Conservation (phyloP, 1,140 invertebrate genomes). For the Orchestia grillus region DNA sequence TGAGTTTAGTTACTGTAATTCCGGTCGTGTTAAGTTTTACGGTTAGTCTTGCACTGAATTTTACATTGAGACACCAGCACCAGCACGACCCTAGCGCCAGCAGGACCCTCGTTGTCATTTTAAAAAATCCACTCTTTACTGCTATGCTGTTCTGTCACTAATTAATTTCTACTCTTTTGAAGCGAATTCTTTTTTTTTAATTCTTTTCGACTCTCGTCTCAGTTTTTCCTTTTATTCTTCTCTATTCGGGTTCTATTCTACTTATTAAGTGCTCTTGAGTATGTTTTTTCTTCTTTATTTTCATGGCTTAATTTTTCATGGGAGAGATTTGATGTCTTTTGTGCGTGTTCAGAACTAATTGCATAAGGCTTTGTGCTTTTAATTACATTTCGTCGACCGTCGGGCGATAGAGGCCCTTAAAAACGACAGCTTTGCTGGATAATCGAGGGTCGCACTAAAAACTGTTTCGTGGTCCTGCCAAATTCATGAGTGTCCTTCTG, state of each 20-base stretch:
- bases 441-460: neutral
- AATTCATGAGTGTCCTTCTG: neutral
- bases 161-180: neutral
- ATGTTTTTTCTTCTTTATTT: constrained; percentile 16
- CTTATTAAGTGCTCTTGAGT: neutral
- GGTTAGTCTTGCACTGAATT: too few species aligned
- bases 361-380: constrained; percentile 22
- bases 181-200: neutral
- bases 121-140: neutral
- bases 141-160: neutral
- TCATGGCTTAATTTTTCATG: neutral
- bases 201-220: neutral
- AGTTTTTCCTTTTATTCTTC: neutral
- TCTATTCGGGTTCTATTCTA: neutral
- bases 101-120: neutral
- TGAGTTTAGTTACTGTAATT: too few species aligned
- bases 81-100: too few species aligned
- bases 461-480: neutral
- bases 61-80: too few species aligned
- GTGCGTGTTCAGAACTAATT: constrained; percentile 28
- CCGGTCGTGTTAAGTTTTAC: too few species aligned
- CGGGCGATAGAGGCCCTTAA: neutral
- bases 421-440: neutral
- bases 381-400: neutral
- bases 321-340: neutral